Conservation (phyloP, 1,140 invertebrate species). For the Achroia grisella region DNA sequence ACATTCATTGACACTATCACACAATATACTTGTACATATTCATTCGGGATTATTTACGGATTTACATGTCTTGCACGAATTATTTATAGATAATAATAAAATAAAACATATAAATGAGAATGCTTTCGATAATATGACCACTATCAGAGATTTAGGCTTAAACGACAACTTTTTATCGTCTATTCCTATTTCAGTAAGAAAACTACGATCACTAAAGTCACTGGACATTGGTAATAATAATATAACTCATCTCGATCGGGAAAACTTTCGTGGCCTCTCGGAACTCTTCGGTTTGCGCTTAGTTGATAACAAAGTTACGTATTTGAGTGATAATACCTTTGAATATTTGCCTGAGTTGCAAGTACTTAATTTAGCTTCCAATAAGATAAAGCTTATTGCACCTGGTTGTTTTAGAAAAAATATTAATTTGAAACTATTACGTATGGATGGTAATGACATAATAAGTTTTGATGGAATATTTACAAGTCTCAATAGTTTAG, state of each 20-base stretch:
- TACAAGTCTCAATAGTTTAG: conserved; percentile 76
- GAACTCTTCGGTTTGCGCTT: conserved; percentile 78
- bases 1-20: conserved; percentile 82
- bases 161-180: conserved; percentile 82
- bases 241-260: conserved; percentile 76
- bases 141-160: conserved; percentile 85
- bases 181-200: conserved; percentile 81
- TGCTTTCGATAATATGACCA: conserved; percentile 86
- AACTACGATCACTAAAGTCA: conserved; percentile 80
- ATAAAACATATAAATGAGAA: conserved; percentile 80
- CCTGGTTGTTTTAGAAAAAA: conserved; percentile 79
- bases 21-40: conserved; percentile 82
- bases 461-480: conserved; percentile 80
- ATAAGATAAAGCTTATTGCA: conserved; percentile 79
- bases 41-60: conserved; percentile 82
- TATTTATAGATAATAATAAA: conserved; percentile 85
- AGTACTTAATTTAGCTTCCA: conserved; percentile 81
- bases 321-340: conserved; percentile 80
- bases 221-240: conserved; percentile 87
- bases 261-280: conserved; percentile 78
- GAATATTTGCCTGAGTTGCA: conserved; percentile 78
- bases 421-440: conserved; percentile 77
- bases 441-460: conserved; percentile 80
- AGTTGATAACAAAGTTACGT: conserved; percentile 79
- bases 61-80: conserved; percentile 80